Evolutionary conservation across 1,140 invertebrate genomes (phyloP).

Genomic region (Lepidostoma basale): DNA sequence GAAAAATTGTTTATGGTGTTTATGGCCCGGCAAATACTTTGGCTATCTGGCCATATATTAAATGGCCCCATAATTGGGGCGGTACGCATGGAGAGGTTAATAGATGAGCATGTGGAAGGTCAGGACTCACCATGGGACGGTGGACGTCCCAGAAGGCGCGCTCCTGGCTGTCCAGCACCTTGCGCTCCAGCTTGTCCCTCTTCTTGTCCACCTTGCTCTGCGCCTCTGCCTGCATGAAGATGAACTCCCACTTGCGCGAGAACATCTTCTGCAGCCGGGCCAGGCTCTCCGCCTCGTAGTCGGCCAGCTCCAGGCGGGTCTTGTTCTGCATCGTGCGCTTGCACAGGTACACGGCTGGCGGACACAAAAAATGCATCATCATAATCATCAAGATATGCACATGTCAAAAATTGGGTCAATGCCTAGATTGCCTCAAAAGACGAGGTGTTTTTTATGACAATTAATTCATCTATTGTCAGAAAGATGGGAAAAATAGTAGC

Average conservation of each 20-base stretch:
- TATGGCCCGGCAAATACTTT: too few relatives aligned
- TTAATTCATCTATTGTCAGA: too few relatives aligned
- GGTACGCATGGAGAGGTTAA: too few relatives aligned
- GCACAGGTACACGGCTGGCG: constrained; percentile 95
- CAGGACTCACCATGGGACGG: constrained; percentile 81
- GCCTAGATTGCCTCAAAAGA: too few relatives aligned
- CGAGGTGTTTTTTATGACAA: too few relatives aligned
- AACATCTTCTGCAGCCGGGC: constrained; percentile 99
- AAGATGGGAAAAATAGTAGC: too few relatives aligned
- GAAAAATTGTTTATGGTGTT: too few relatives aligned
- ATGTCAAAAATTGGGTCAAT: too few relatives aligned
- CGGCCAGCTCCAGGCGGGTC: constrained; percentile 93
- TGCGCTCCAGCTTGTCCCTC: constrained; percentile 95
- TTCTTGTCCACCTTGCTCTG: constrained; percentile 91
- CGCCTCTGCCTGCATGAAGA: constrained; percentile 95
- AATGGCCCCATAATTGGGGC: too few relatives aligned
- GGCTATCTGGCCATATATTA: neutral
- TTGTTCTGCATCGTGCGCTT: constrained; percentile 99
- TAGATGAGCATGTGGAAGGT: neutral
- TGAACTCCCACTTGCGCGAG: constrained; percentile 99
- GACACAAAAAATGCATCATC: neutral
- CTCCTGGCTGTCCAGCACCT: constrained; percentile 98
- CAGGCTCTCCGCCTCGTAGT: constrained; percentile 98
- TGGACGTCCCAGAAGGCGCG: constrained; percentile 99
- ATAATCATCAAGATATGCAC: neutral